Evolutionary conservation across 2,113 vertebrate genomes (phyloP), one percentile per base, ranked within the genome.

Genomic region (Pluvialis apricaria): DNA sequence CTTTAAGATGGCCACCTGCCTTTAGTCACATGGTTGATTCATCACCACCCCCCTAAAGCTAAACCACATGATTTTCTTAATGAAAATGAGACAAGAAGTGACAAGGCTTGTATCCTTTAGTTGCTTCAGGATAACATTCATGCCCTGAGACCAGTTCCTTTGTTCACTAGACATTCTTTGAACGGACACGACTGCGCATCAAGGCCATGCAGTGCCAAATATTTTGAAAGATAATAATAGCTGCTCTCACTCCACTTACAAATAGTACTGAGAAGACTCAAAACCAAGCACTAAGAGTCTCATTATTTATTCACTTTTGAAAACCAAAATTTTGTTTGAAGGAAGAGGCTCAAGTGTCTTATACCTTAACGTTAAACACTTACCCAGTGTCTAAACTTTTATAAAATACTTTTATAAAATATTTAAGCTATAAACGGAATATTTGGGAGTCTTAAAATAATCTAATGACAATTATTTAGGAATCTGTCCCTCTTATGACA

Each of bases 41-140:
- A 52, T 84, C 86, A 87, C 26, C 83, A 94, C 52, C 58, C 65
- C 91, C 83, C 84, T 94, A 89, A 96, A 97, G 96, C 97, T 88
- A 97, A 96, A 85, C 71, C 87, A 82, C 90, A 94, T 81, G 82
- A 81, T 79, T 88, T 93, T 92, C 88, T 88, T 97, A 97, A 96
- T 96, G 95, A 96, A 95, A 95, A 80, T 73, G 86, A 97, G 90
- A 97, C 84, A 60, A 91, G 94, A 97, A 96, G 93, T 96, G 96
- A 97, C 96, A 97, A 95, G 88, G 80, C 94, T 94, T 94, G 73
- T 90, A 95, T 92, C 86, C 86, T 95, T 68, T 68, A 90, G 80
- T 84, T 77, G 83, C 90, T 91, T 81, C 78, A 81, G 96, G 94
- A 97, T 95, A 96, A 86, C 86, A 86, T 68, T 85, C 54, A 82